These are phyloP conservation scores for Eledona agricola DNA, from an alignment of 2,888 invertebrate genomes.

Conservation along the genomic window DNA sequence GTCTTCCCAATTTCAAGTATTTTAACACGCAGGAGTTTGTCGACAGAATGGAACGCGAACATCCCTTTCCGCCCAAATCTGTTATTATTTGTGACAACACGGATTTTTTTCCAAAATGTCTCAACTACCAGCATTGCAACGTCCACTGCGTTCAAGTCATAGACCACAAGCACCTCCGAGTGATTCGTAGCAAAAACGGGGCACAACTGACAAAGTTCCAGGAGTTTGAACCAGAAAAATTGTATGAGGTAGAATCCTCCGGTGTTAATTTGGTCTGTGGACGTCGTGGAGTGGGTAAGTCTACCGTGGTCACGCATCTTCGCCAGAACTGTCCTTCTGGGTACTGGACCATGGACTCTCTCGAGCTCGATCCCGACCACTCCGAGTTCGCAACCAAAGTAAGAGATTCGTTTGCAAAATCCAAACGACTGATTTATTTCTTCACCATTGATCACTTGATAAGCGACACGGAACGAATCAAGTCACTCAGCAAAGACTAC, in stretches of 20 bases:
- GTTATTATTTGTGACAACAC: slow-evolving; percentile 5
- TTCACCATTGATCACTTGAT: slow-evolving; percentile 9
- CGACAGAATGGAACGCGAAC: not conserved
- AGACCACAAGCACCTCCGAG: slow-evolving; percentile 2
- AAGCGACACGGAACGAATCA: not conserved
- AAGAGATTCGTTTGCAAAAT: slow-evolving; percentile 12
- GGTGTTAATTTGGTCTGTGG: slow-evolving; percentile 14
- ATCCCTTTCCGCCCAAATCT: slow-evolving; percentile 11
- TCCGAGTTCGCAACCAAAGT: not conserved
- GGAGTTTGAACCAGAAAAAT: slow-evolving; percentile 2
- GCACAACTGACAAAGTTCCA: slow-evolving; percentile 1
- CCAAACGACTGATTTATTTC: slow-evolving; percentile 2
- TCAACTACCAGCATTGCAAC: slow-evolving; percentile 10
- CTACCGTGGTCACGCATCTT: slow-evolving; percentile 12
- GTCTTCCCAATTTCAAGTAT: not conserved
- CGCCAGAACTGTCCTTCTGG: slow-evolving; percentile 3
- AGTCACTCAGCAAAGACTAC: not conserved
- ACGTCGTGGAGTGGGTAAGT: slow-evolving; percentile 9
- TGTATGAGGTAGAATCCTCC: not conserved
- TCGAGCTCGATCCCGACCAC: not conserved
- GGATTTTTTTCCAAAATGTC: not conserved
- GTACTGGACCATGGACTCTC: slow-evolving; percentile 10
- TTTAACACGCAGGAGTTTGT: slow-evolving; percentile 2
- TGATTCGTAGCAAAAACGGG: slow-evolving; percentile 6
- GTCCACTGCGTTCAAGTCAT: slow-evolving; percentile 16